A percentile compares a stretch with the other conserved stretches of the same genome.
These are phyloP conservation scores for Lordiphosa mommai DNA, from an alignment of 1,140 invertebrate genomes.

Conservation along the genomic window DNA sequence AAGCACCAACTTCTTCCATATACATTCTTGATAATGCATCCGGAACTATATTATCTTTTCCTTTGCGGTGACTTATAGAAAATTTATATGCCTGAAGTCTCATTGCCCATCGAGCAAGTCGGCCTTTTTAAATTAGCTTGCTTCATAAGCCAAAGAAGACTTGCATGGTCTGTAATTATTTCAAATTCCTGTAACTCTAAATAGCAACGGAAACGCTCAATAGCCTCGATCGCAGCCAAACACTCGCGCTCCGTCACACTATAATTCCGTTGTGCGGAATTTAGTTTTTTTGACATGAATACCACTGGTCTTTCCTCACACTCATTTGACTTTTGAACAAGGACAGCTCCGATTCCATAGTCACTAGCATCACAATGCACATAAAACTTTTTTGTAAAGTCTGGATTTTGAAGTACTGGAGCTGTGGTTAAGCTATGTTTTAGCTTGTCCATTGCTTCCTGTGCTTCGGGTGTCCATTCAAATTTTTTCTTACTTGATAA, in stretches of 20 bases:
- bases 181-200: conserved; percentile 3
- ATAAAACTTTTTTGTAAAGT: not conserved
- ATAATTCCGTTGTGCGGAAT: too few relatives aligned
- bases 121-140: not conserved
- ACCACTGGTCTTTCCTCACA: not conserved
- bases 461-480: not conserved
- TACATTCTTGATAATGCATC: conserved; percentile 18
- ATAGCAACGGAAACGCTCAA: conserved; percentile 1
- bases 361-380: conserved; percentile 6
- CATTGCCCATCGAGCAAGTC: not conserved
- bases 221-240: not conserved
- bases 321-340: not conserved
- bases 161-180: conserved; percentile 2
- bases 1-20: not conserved
- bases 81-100: not conserved
- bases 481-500: not conserved
- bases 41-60: conserved; percentile 47
- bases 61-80: not conserved
- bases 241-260: not conserved
- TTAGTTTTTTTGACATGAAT: conserved; percentile 1
- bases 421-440: not conserved
- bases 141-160: not conserved
- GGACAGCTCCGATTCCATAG: not conserved
- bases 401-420: not conserved
- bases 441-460: not conserved